Conservation (phyloP, 2,888 invertebrate species). For the Anaspis maculata region DNA sequence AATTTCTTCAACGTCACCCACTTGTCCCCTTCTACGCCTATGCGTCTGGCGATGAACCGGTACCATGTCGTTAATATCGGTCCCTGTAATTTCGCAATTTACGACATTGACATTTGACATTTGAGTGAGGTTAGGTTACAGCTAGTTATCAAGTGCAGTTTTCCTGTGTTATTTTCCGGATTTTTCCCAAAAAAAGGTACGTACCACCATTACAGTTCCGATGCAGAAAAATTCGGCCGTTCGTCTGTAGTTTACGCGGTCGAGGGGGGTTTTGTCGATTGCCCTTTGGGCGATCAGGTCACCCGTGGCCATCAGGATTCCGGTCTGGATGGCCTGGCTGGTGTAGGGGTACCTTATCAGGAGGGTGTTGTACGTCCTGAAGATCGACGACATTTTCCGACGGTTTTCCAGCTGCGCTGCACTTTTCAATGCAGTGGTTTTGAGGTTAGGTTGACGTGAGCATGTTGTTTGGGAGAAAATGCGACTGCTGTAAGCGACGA, state of each 20-base stretch:
- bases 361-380: slow-evolving; percentile 8
- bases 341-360: slow-evolving; percentile 42
- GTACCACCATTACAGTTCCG: slow-evolving; percentile 13
- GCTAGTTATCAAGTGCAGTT: no score
- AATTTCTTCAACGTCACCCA: slow-evolving; percentile 58
- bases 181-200: no score
- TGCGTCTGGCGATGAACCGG: slow-evolving; percentile 51
- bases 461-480: no score
- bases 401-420: no score
- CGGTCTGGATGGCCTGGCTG: slow-evolving; percentile 57
- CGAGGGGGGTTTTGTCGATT: slow-evolving; percentile 47
- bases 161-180: no score
- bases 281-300: slow-evolving; percentile 68
- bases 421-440: no score
- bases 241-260: slow-evolving; percentile 24
- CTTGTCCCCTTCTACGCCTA: slow-evolving; percentile 47
- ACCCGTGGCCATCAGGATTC: slow-evolving; percentile 65
- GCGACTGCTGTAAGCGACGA: no score
- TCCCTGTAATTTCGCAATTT: no score
- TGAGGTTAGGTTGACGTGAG: no score
- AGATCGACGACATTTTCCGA: slow-evolving; percentile 6
- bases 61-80: slow-evolving; percentile 66
- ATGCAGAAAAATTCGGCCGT: slow-evolving; percentile 11
- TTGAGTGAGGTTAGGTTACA: no score
- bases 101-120: no score